Evolutionary conservation across 2,888 invertebrate genomes (phyloP).

Genomic region (Leptopterna dolabrata): DNA sequence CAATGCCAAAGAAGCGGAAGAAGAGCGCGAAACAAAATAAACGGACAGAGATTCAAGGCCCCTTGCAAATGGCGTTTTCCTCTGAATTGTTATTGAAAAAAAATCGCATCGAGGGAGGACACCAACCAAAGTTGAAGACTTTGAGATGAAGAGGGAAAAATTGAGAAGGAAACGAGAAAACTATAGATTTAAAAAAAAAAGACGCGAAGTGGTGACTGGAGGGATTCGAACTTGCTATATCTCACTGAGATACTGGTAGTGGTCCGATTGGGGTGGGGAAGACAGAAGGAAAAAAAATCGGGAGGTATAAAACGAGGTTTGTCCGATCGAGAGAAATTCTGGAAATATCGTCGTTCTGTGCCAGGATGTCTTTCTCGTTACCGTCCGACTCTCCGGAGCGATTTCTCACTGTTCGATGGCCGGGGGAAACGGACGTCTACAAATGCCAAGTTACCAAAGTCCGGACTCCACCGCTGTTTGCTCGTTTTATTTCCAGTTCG

Average conservation of each 20-base stretch:
- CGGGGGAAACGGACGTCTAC: neutral
- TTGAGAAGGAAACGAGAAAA: neutral
- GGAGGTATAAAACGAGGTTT: conserved; percentile 21
- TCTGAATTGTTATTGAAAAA: conserved; percentile 38
- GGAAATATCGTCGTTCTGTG: neutral
- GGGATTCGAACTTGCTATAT: neutral
- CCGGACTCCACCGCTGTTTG: neutral
- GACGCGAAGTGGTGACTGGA: neutral
- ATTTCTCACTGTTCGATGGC: conserved; percentile 12
- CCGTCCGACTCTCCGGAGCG: conserved; percentile 4
- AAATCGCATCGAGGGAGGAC: neutral
- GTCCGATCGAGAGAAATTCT: neutral
- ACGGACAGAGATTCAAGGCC: conserved; percentile 13
- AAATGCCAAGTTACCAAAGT: neutral
- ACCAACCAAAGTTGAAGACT: neutral
- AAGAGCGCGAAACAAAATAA: neutral
- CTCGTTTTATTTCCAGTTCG: neutral
- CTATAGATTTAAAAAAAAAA: neutral
- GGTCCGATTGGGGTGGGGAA: neutral
- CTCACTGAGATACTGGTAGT: conserved; percentile 25
- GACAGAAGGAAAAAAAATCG: neutral
- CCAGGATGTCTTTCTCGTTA: conserved; percentile 19
- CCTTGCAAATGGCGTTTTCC: conserved; percentile 37
- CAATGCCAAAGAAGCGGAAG: conserved; percentile 42
- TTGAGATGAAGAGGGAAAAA: conserved; percentile 14